Evolutionary conservation across 1,140 invertebrate species (phyloP), one percentile per base, ranked within the genome.

Genomic region (Neodiprion pinetum): DNA sequence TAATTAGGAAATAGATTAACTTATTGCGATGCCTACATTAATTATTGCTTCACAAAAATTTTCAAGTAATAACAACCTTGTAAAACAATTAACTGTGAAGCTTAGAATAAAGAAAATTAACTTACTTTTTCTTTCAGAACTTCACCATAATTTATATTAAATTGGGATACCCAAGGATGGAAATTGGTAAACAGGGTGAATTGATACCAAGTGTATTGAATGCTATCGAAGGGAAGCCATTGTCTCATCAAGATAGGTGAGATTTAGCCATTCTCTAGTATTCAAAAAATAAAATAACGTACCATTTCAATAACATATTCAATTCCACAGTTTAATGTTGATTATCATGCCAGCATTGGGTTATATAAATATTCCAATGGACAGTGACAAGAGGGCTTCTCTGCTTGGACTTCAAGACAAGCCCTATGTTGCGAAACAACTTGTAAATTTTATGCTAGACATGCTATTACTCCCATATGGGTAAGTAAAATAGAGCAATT

Each of bases 121-220:
- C 76, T 76, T 73, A 70, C 67, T 61, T 74, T 65, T 85, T 77
- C 81, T 91, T 93, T 40, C 89, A 97, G 93, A 98, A 98, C 88
- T 98, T 98, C 84, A 94, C 95, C 67, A 96, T 98, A 72, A 96
- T 98, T 81, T 98, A 98, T 83, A 95, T 98, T 67, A 97, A 96
- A 86, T 92, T 97, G 91, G 96, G 96, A 17, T 98, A 93, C 90
- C 95, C 96, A 1, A 88, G 96, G 76, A 88, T 97, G 76, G 90
- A 93, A 49, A 87, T 92, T 53, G 92, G 93, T 14, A 92, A 95
- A 79, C 96, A 97, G 87, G 90, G 93, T 7, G 91, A 93, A 80
- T 86, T 97, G 69, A 90, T 96, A 17, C 94, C 96, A 23, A 89
- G 90, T 75, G 82, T 98, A 70, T 88, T 98, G 14, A 93, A 93